These are phyloP conservation scores for Brachypodius melanocephalos DNA, from an alignment of 2,113 vertebrate genomes.

Conservation along the genomic window DNA sequence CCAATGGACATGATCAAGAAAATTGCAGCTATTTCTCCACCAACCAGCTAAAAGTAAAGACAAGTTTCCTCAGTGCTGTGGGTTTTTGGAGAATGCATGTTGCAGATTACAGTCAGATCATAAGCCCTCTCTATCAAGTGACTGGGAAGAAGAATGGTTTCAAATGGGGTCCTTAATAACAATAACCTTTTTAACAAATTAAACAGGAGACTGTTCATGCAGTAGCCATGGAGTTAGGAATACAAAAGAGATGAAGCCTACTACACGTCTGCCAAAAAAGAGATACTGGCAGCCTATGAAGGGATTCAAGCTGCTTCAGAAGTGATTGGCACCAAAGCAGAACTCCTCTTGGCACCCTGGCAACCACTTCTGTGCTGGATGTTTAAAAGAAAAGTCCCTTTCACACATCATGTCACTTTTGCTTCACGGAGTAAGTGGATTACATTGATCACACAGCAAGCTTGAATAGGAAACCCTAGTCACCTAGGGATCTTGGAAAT, in stretches of 20 bases:
- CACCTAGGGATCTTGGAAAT: background rate
- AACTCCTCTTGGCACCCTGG: background rate
- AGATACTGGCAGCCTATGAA: background rate
- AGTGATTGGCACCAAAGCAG: background rate
- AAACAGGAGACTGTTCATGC: background rate
- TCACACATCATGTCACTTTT: background rate
- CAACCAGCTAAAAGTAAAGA: background rate
- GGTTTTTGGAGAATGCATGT: background rate
- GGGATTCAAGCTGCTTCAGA: background rate
- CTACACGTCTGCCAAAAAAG: background rate
- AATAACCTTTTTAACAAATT: background rate
- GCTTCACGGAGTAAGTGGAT: background rate
- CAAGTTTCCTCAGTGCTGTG: background rate
- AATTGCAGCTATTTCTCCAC: background rate
- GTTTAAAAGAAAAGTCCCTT: background rate
- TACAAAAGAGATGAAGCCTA: background rate
- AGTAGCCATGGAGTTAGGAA: rapidly evolving
- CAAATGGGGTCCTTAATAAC: background rate
- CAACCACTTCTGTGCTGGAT: background rate
- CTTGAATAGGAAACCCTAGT: background rate
- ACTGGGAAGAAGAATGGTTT: background rate
- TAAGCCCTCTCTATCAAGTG: background rate
- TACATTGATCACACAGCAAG: background rate
- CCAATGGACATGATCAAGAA: background rate
- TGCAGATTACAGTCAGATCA: background rate